Percentiles rank a stretch among this genome's conserved stretches.
Conservation (phyloP, 2,888 invertebrate species). For the Drosophila eohydei region DNA sequence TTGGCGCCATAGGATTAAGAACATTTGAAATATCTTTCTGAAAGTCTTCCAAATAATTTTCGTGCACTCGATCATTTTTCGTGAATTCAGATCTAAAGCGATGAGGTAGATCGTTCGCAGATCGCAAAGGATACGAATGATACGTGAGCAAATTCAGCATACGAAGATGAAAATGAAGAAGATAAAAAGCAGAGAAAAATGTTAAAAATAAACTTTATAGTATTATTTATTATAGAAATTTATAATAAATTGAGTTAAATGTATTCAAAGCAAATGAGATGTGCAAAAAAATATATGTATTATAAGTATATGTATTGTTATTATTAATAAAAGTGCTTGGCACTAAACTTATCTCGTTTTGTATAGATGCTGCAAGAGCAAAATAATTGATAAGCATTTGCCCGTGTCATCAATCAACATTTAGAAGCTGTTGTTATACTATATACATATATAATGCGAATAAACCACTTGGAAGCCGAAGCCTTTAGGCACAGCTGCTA, state of each 20-base stretch:
- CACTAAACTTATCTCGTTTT: slow-evolving; percentile 1
- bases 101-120: no score
- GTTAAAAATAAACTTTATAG: no score
- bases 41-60: not conserved
- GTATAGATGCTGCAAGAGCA: slow-evolving; percentile 1
- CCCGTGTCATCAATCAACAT: not conserved
- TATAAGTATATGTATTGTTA: not conserved
- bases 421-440: not conserved
- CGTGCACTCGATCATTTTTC: not conserved
- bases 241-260: no score
- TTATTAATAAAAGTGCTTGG: not conserved
- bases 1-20: slow-evolving; percentile 27
- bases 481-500: not conserved
- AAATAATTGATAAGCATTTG: slow-evolving; percentile 25
- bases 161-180: no score
- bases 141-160: no score
- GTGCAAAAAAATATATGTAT: not conserved
- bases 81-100: no score
- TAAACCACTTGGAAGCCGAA: not conserved
- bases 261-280: not conserved
- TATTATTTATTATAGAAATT: no score
- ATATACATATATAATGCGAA: not conserved
- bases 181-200: not conserved
- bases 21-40: not conserved
- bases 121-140: no score